Evolutionary conservation across 2,888 invertebrate genomes (phyloP), one percentile per base, ranked within the genome.

Genomic region (Cyclophora punctaria): DNA sequence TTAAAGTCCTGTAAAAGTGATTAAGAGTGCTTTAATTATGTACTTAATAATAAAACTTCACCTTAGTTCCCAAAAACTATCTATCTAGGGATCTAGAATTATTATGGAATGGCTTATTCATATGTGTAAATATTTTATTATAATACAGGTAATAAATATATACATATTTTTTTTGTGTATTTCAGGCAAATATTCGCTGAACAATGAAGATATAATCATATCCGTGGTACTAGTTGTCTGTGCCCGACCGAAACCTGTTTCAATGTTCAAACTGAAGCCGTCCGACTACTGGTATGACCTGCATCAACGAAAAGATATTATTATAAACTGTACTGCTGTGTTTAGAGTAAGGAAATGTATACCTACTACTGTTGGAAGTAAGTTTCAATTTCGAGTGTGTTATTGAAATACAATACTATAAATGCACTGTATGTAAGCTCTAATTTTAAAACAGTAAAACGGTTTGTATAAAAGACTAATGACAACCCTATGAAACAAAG

Each of bases 281-380:
- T 64, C 76, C 2, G 59, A 80, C 53, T 71, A 84, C 57, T 86
- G 85, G 85, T 48, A 81, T 7, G 86, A 87, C 49, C 67, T 88
- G 2, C 86, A 88, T 57, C 63, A 75, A 48, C 66, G 73, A 46
- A 80, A 61, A 35, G 83, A 89, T 50, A 71, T 77, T 48, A 73
- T 77, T 52, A 76, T 84, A 34, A 81, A 82, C 81, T 85, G 80
- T 51, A 80, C 85, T 6, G 80, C 85, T 34, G 81, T 89, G 2
- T 89, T 89, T 57, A 71, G 78, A 65, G 66, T 89, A 0, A 71
- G 88, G 50, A 86, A 81, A 63, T 89, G 89, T 63, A 82, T 88
- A 57, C 80, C 86, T 41, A 83, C 80, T 7, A 78, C 76, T 35
- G 77, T 78, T 56, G 80, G 76, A 50, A 75, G 88, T 88, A 71